A percentile compares a stretch with the other conserved stretches of the same genome.
phyloP scores from a whole-genome alignment of 1,140 invertebrate genomes.

The Drosophila setifemur region DNA sequence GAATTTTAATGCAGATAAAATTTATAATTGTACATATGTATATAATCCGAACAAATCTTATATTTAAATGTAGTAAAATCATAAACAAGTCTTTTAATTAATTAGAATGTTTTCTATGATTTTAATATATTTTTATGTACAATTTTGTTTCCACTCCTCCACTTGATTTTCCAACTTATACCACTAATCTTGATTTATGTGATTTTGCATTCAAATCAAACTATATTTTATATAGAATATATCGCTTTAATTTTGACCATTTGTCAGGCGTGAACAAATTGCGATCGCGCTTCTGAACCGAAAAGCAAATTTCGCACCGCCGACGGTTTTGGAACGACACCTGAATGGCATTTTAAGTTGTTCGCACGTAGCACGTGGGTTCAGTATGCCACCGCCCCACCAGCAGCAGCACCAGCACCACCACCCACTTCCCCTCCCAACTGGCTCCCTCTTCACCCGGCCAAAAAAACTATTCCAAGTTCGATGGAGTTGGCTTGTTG shows the following conservation, averaged over 20 bases:
- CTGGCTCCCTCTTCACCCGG: conserved; percentile 3
- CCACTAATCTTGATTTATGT: background rate
- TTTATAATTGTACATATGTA: too few relatives aligned
- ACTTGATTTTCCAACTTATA: background rate
- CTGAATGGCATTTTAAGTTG: conserved; percentile 69
- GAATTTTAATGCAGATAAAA: too few relatives aligned
- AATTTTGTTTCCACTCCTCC: too few relatives aligned
- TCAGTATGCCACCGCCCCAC: conserved; percentile 8
- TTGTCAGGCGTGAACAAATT: conserved; percentile 44
- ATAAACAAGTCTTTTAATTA: background rate
- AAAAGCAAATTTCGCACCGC: conserved; percentile 24
- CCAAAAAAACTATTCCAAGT: background rate
- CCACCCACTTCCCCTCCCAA: background rate
- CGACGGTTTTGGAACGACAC: conserved; percentile 44
- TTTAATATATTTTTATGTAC: too few relatives aligned
- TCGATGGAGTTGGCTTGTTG: conserved; percentile 32
- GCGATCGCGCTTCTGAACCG: conserved; percentile 22
- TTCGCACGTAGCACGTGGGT: conserved; percentile 34
- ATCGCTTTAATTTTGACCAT: conserved; percentile 11
- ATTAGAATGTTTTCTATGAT: too few relatives aligned
- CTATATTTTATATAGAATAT: background rate
- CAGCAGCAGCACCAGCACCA: background rate
- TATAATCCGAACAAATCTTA: too few relatives aligned
- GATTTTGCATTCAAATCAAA: background rate
- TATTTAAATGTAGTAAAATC: too few relatives aligned